Base-by-base conservation (phyloP, 2,113 vertebrate genomes). In the Pagrus major region DNA sequence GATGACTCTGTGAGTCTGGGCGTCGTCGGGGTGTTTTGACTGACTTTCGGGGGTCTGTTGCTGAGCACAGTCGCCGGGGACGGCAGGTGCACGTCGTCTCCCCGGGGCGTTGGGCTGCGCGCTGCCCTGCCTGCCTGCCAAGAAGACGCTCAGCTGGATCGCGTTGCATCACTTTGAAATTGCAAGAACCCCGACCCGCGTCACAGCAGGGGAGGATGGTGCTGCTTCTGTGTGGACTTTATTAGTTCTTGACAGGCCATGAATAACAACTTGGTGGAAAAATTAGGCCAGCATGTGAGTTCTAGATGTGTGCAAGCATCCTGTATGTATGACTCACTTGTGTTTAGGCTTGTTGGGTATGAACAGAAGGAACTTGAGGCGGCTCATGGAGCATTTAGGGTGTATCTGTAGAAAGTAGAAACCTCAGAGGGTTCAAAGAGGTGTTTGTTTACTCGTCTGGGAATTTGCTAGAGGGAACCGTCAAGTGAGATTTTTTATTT, bases 131-230 rank as follows among this genome's bases (percentile, higher is more conserved):
- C 0, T n/a, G 31, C 33, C 77, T 85, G 83, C 85, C 89, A 92
- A 85, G 47, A 23, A 75, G 61, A 77, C 60, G 18, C 84, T 84
- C 3, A 1, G 69, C 39, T 41, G 73, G 89, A 88, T 92, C 77
- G 31, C 42, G 85, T 92, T 89, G 69, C 91, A 78, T 73, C 80
- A 55, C 80, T 86, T 83, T 82, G 71, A 88, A 86, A 87, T 81
- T 54, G 33, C 78, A 86, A 68, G 75, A 78, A 77, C 67, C 56
- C 56, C 44, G 39, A 67, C 39, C 31, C 18, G 35, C 39, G 56
- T 87, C 77, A 61, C 68, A 51, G 29, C 29, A 21, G 37, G 47
- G n/a, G 46, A 44, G 2, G 23, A 35, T 14, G 75, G 54, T 14
- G 27, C 61, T 56, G 56, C 71, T 54, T 46, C n/a, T 70, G 18